Percentiles rank a stretch among this genome's conserved stretches.
phyloP scores from a whole-genome alignment of 2,797 vertebrate genomes.

The Pipistrellus pygmaeus region DNA sequence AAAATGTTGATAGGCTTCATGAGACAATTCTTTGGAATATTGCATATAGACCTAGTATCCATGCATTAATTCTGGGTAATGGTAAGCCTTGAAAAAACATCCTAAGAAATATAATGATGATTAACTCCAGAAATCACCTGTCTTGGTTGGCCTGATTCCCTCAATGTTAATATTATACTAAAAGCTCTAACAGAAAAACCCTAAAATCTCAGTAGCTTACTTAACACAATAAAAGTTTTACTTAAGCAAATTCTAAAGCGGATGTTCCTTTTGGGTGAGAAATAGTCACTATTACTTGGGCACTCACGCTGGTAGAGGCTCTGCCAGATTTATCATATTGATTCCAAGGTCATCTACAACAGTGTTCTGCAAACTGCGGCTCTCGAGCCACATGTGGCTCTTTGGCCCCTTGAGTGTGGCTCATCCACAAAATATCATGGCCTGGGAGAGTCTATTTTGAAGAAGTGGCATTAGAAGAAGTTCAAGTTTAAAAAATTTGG shows the following conservation, averaged over 20 bases:
- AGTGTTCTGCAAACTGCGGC: no score
- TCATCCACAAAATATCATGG: no score
- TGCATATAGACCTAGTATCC: neutral
- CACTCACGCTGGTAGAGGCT: neutral
- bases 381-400: no score
- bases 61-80: constrained; percentile 51
- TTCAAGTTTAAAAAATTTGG: no score
- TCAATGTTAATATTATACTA: constrained; percentile 28
- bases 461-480: no score
- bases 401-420: no score
- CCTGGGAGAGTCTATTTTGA: no score
- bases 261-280: neutral
- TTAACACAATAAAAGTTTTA: constrained; percentile 35
- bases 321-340: neutral
- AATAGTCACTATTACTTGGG: neutral
- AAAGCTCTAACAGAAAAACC: constrained; percentile 29
- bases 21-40: constrained; percentile 2
- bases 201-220: constrained; percentile 11
- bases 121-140: constrained; percentile 20
- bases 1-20: constrained; percentile 53
- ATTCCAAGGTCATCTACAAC: neutral
- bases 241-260: neutral
- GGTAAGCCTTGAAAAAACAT: neutral
- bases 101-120: constrained; percentile 8
- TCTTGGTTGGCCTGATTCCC: neutral